Base-by-base conservation (phyloP, 1,140 invertebrate species). In the Lepidurus couesii region DNA sequence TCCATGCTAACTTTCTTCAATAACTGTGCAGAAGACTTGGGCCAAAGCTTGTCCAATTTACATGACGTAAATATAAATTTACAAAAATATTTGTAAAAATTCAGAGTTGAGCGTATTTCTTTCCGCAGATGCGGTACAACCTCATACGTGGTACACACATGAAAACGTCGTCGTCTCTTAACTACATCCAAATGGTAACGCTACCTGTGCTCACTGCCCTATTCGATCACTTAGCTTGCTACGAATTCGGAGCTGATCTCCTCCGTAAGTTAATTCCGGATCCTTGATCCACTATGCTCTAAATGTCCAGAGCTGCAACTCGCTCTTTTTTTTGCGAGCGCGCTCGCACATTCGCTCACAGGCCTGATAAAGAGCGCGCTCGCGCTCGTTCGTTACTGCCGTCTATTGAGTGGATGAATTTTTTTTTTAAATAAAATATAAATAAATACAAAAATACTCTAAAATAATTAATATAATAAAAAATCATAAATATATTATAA, bases 1-100 rank as follows among this genome's bases (percentile, higher is more conserved):
- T 98, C 96, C 0, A 96, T 99, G 91, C 85, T 99, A 73, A 98
- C 97, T 8, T 99, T 99, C 87, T 99, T 99, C 88, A 99, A 99
- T 85, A 98, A 99, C 83, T 95, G 95, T 0, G 97, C 98, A 16
- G 96, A 99, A 84, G 98, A 99, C 88, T 87, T 99, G 79, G 94
- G 92, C 1, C 94, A 97, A 81, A 97, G 96, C 0, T 98, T 99
- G 73, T 85, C 92, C 1, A 98, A 99, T 87, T 88, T 99, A 42
- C 93, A 97, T 84, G 94, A 95, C 80, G 90, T 90, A 85, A 83
- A 83, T 83, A 80, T 16, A 73, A n/a, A 5, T 75, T 45, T 42
- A 21, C 42, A 47, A 21, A 34, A 53, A 10, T 16, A 24, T 47
- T 73, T 26, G 34, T 4, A 34, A 34, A 34, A 34, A 34, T 34